Conservation (phyloP, 2,113 vertebrate genomes). For the Pholis gunnellus region DNA sequence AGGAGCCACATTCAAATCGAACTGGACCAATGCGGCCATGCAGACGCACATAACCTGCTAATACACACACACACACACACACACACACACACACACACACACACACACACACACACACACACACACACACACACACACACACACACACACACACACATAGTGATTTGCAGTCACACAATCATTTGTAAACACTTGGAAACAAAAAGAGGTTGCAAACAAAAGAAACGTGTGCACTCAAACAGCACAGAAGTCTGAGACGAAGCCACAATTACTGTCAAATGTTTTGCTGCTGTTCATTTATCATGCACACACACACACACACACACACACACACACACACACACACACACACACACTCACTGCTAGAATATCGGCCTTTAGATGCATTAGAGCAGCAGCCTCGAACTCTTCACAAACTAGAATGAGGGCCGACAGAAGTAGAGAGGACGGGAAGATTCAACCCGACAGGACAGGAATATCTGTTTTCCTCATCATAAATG, state of each 20-base stretch:
- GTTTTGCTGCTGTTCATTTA: background rate
- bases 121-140: background rate
- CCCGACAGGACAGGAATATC: background rate
- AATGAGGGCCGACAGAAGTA: background rate
- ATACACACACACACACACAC: background rate
- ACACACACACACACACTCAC: background rate
- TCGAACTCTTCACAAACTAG: background rate
- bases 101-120: background rate
- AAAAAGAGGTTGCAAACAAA: background rate
- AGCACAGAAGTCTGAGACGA: background rate
- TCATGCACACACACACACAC: background rate
- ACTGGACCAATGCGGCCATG: background rate
- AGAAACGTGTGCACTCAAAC: background rate
- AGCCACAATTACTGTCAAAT: conserved; percentile 14
- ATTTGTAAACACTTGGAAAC: background rate
- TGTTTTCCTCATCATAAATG: conserved; percentile 41
- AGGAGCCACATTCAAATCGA: conserved; percentile 27
- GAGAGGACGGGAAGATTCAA: conserved; percentile 4
- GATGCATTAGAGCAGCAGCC: background rate
- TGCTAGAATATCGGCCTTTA: background rate
- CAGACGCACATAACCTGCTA: conserved; percentile 7
- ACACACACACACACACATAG: background rate
- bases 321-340: background rate
- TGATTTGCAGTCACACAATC: background rate
- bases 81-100: background rate